Evolutionary conservation across 2,888 invertebrate species (phyloP), one percentile per base, ranked within the genome.

Genomic region (Crocallis elinguaria): DNA sequence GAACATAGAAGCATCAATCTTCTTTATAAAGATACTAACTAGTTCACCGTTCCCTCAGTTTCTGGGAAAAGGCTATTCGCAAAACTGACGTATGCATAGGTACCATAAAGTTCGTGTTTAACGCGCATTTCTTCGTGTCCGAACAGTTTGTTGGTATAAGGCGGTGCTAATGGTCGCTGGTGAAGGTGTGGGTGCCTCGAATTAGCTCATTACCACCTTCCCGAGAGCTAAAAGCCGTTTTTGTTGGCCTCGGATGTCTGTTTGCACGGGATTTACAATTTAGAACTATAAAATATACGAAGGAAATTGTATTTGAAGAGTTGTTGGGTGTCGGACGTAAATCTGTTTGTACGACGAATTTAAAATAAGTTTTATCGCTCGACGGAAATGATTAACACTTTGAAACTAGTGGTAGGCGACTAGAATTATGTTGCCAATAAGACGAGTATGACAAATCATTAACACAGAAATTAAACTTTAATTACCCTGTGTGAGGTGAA

Each of bases 401-500:
- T 41, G 36, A 35, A 50, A 57, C 45, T 43, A 48, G 54, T 33
- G 41, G 49, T 42, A 45, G 50, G 17, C 38, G 43, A 43, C 60
- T 55, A 50, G 57, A 64, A 63, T 63, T 62, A 64, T 64, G 58
- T 59, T 59, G 60, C 57, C 55, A 56, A 51, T 54, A 50, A 62
- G 46, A 62, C 51, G 53, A 52, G 60, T 36, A 38, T 54, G 49
- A 54, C 48, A 54, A 72, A 72, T 71, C 69, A 74, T 71, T 63
- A 68, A 55, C 60, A 60, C 65, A 73, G 62, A 69, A 69, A 68
- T 72, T 67, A 64, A 69, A 68, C 69, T 77, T 67, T 75, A 79
- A 83, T 83, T 80, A 77, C 74, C 73, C 73, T 75, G 75, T 73
- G 62, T 67, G 69, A 80, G 85, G 76, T 83, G 78, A 85, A 82